A percentile compares a stretch with the other conserved stretches of the same genome.
Evolutionary conservation across 2,113 vertebrate genomes (phyloP).

Genomic region (Odocoileus hemionus): DNA sequence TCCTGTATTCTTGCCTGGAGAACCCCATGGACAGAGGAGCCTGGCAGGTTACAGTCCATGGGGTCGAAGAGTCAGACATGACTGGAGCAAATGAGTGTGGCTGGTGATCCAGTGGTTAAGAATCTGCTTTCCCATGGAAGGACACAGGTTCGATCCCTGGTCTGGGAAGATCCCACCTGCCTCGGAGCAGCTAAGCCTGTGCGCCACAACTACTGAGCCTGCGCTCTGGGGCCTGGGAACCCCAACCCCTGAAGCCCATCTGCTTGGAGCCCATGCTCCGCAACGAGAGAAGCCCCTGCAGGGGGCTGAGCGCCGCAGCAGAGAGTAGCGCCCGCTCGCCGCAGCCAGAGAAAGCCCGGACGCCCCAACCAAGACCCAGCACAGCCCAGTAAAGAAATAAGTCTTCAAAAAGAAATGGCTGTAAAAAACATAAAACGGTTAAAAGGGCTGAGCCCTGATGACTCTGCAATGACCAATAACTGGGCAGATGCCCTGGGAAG

Average conservation of each 20-base stretch:
- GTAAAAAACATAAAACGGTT: too few species aligned
- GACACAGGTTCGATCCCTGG: not conserved
- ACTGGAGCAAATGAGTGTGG: not conserved
- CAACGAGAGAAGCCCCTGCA: too few species aligned
- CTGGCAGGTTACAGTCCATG: not conserved
- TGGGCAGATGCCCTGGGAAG: not conserved
- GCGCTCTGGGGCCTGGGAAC: too few species aligned
- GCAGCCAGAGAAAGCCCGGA: too few species aligned
- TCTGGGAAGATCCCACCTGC: not conserved
- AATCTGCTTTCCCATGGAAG: not conserved
- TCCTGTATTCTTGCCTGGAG: not conserved
- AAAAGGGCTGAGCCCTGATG: not conserved
- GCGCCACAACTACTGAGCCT: not conserved
- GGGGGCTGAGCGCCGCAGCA: too few species aligned
- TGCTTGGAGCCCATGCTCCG: too few species aligned
- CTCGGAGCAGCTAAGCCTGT: not conserved
- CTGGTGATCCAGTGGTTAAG: not conserved
- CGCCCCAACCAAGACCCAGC: too few species aligned
- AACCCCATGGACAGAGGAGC: not conserved
- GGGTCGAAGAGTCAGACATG: not conserved
- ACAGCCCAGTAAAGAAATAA: too few species aligned
- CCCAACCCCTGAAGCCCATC: too few species aligned
- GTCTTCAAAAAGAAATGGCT: too few species aligned
- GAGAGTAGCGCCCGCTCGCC: too few species aligned
- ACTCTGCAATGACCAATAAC: not conserved